Conservation (phyloP, 2,797 vertebrate species). For the Parauchenoglanis ngamensis region DNA sequence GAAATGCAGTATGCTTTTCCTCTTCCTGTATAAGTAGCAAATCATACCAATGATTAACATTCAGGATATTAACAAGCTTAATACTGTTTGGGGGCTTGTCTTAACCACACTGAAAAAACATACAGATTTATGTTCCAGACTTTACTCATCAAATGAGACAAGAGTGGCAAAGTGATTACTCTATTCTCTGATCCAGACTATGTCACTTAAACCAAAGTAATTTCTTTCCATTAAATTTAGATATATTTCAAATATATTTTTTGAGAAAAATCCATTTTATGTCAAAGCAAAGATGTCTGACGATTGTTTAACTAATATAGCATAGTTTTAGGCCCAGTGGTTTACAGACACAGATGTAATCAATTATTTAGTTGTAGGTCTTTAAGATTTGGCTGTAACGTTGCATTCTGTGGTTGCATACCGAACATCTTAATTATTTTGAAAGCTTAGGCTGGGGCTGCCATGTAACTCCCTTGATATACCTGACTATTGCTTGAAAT, state of each 20-base stretch:
- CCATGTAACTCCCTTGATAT: slow-evolving; percentile 14
- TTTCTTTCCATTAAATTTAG: slow-evolving; percentile 1
- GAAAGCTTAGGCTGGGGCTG: not conserved
- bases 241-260: slow-evolving; percentile 2
- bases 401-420: slow-evolving; percentile 21
- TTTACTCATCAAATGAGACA: not conserved
- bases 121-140: not conserved
- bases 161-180: not conserved
- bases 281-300: slow-evolving; percentile 1
- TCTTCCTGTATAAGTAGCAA: slow-evolving; percentile 64
- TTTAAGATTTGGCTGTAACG: slow-evolving; percentile 16
- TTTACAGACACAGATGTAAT: slow-evolving; percentile 17
- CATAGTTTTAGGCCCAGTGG: not conserved
- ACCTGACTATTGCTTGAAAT: not conserved
- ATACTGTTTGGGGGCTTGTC: not conserved
- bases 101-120: not conserved
- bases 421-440: slow-evolving; percentile 19
- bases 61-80: not conserved
- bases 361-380: slow-evolving; percentile 21
- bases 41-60: slow-evolving; percentile 18
- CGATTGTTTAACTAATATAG: slow-evolving; percentile 5
- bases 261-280: not conserved
- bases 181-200: not conserved
- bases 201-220: not conserved
- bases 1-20: slow-evolving; percentile 56